phyloP scores from a whole-genome alignment of 2,113 vertebrate species.

The Isichthys henryi region DNA sequence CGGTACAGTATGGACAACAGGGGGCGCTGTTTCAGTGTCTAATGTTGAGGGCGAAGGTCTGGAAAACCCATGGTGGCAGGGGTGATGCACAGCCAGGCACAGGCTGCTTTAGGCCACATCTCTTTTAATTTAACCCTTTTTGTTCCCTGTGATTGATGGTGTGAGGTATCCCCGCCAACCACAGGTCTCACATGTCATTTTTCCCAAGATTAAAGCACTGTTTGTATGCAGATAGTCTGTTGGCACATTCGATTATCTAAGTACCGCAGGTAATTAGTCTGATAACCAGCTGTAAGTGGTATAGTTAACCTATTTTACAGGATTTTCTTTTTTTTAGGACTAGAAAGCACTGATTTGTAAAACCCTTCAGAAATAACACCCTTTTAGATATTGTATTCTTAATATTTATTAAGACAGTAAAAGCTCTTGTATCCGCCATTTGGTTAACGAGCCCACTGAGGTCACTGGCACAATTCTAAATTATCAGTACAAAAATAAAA shows the following conservation, averaged over 20 bases:
- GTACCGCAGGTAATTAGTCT: background rate
- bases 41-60: background rate
- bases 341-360: background rate
- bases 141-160: background rate
- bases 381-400: too few species aligned
- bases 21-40: background rate
- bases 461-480: too few species aligned
- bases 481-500: too few species aligned
- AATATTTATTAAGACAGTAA: too few species aligned
- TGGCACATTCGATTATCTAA: background rate
- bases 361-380: too few species aligned
- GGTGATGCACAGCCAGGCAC: background rate
- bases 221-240: background rate
- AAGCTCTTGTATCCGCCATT: too few species aligned
- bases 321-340: background rate
- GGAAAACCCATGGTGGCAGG: background rate
- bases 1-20: slow-evolving; percentile 56
- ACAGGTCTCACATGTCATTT: background rate
- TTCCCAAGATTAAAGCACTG: background rate
- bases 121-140: background rate
- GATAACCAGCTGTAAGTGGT: background rate
- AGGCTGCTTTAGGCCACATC: background rate
- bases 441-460: too few species aligned
- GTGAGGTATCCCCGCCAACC: background rate
- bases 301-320: background rate